Evolutionary conservation across 1,140 invertebrate species (phyloP), one percentile per base, ranked within the genome.

Genomic region (Thaumetopoea pityocampa): DNA sequence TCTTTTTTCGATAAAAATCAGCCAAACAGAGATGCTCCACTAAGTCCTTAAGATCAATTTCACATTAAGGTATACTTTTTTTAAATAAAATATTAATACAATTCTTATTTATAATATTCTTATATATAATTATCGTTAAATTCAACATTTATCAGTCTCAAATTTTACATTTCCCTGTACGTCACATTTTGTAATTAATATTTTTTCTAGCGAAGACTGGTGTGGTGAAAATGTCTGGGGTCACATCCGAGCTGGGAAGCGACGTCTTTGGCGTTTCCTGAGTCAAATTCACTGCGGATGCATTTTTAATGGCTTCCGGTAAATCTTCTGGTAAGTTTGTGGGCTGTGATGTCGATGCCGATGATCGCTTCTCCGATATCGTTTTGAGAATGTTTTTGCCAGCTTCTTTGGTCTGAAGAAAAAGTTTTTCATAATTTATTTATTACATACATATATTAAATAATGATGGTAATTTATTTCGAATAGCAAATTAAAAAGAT

Each of bases 331-430:
- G 70, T 7, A 67, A 28, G 29, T 47, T 62, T 0, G 52, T 28
- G 32, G 62, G 48, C 43, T 60, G 54, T 2, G 58, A 44, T 3
- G 62, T 64, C 9, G 65, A 59, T 12, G 65, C 55, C 14, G 64
- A 42, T 10, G 72, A 53, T 11, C 82, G 65, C 45, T 73, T 84
- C 27, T 86, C 81, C 5, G 85, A 81, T 69, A 98, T 97, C 0
- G 92, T 92, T 77, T 92, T 92, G 0, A 98, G 71, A 34, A 98
- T 86, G 1, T 92, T 92, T 80, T 97, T 97, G 0, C 93, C 96
- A 73, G 96, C 94, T 82, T 97, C 95, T 83, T 96, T 94, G 0
- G 94, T 96, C 92, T 95, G 73, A 51, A 47, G 46, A 46, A 49
- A 44, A 18, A 58, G 57, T 52, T 58, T 47, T n/a, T n/a, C n/a